Evolutionary conservation across 2,113 vertebrate species (phyloP), one percentile per base, ranked within the genome.

Genomic region (Clarias batrachus): DNA sequence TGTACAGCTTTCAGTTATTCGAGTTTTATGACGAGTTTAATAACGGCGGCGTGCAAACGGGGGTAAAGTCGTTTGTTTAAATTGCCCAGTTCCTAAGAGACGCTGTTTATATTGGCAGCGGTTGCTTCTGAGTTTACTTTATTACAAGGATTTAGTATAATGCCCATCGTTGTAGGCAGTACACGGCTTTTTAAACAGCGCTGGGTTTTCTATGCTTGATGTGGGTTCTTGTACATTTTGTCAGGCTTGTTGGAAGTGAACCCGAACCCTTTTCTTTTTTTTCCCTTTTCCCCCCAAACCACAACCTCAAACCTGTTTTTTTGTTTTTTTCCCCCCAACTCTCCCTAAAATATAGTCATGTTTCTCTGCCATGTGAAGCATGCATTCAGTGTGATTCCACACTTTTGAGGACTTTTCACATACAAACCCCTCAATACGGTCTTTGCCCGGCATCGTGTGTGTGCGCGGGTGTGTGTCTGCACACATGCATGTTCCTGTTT

Each of bases 31-130:
- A 78, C 25, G 1, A 57, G 48, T 54, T n/a, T 83, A 70, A 66
- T 82, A 27, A 65, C 17, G 8, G 27, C 83, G 1, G 8, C 9
- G 2, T 60, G 68, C 8, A 21, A 74, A 23, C 68, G 16, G 21
- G 65, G n/a, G n/a, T 56, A 23, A 37, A 57, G 65, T 70, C 17
- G 37, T 77, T 76, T 63, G 59, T 85, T 77, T 65, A 77, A 85
- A 76, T 85, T 54, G 41, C n/a, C 59, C 25, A 13, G 48, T 56
- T 83, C n/a, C 65, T 68, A 23, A 83, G 66, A 68, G 23, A 23
- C 48, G 7, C 30, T 62, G 48, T 71, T 37, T 70, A 52, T 59
- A n/a, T 57, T 83, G 52, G 66, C 16, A 37, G 27, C 52, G 9
- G 8, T 33, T 11, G 7, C 2, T 52, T 83, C 23, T 57, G 2